Evolutionary conservation across 2,888 invertebrate species (phyloP).

Genomic region (Drosophila dives): DNA sequence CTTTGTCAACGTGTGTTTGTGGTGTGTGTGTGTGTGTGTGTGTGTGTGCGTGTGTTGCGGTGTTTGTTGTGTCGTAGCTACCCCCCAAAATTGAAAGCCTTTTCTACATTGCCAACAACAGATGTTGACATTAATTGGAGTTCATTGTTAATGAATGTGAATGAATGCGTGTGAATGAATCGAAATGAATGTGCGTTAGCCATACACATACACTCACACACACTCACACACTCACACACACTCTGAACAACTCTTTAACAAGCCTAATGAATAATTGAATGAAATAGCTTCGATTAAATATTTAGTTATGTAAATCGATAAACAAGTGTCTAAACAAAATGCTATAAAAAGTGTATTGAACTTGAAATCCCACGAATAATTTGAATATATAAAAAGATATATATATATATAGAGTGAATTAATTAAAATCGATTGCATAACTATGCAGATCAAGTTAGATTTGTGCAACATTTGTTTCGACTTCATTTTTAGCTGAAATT

Average conservation of each 20-base stretch:
- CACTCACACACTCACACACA: background rate
- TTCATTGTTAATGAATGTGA: conserved; percentile 58
- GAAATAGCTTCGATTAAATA: background rate
- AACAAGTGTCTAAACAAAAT: background rate
- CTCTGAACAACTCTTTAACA: background rate
- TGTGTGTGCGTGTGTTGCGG: background rate
- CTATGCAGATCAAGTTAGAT: background rate
- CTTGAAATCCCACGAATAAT: background rate
- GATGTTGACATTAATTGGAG: conserved; percentile 59
- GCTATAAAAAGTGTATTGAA: background rate
- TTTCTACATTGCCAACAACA: conserved; percentile 65
- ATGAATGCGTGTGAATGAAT: conserved; percentile 29
- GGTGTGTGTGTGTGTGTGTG: background rate
- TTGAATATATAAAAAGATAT: background rate
- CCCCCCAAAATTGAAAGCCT: conserved; percentile 55
- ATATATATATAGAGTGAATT: background rate
- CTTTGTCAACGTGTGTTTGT: conserved; percentile 44
- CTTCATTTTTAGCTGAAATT: conserved; percentile 4
- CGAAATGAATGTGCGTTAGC: conserved; percentile 2
- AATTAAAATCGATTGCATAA: background rate
- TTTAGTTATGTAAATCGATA: background rate
- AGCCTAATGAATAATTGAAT: conserved; percentile 1
- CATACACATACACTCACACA: background rate
- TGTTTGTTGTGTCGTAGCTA: conserved; percentile 22
- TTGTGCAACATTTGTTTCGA: conserved; percentile 3